Evolutionary conservation across 2,113 vertebrate genomes (phyloP).

Genomic region (Chaetura pelagica): DNA sequence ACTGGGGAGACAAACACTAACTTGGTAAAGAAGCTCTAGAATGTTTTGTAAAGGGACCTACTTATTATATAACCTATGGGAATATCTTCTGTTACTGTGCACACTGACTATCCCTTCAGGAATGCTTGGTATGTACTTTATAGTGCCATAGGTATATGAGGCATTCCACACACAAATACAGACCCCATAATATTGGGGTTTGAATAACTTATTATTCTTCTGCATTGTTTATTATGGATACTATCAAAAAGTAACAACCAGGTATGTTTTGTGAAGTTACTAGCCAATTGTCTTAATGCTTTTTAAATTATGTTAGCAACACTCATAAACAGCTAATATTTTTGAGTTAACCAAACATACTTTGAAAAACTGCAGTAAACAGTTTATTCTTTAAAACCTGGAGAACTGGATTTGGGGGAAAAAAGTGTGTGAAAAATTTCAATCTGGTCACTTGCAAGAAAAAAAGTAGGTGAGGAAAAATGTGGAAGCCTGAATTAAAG

Average conservation of each 20-base stretch:
- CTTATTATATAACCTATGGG: background rate
- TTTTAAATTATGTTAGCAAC: background rate
- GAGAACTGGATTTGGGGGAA: background rate
- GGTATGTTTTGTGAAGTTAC: background rate
- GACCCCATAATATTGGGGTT: background rate
- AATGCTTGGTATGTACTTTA: background rate
- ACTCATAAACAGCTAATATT: background rate
- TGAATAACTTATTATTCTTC: background rate
- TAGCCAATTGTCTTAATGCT: background rate
- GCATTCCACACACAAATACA: background rate
- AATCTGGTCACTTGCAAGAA: background rate
- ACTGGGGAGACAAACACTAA: background rate
- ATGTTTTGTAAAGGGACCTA: background rate
- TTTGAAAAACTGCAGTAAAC: background rate
- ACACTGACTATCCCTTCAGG: accelerated
- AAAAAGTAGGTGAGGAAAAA: background rate
- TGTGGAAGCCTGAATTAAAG: background rate
- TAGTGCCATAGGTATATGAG: background rate
- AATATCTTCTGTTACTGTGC: background rate
- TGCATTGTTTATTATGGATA: background rate
- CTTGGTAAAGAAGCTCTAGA: background rate
- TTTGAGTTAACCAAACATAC: background rate
- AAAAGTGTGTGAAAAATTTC: background rate
- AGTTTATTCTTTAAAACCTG: background rate
- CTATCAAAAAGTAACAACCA: background rate